Evolutionary conservation across 2,797 vertebrate genomes (phyloP), one percentile per base, ranked within the genome.

Genomic region (Chrysocyon brachyurus): DNA sequence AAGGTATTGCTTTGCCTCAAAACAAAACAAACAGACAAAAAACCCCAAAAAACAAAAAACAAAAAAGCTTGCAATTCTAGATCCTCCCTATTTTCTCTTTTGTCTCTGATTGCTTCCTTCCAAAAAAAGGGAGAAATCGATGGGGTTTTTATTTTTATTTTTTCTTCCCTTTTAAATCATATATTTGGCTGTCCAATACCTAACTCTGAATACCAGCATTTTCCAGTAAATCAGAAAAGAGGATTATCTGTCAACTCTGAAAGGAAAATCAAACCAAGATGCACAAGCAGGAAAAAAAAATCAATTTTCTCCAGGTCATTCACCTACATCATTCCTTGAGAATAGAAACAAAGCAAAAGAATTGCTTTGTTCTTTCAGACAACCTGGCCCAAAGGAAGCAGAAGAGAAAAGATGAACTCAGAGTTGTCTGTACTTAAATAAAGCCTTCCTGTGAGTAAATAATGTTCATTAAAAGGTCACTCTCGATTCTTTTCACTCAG

Each of bases 181-280:
- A 83, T 57, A 93, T 96, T 95, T 85, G 61, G 22, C 82, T 84
- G n/a, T 95, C 75, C 12, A 89, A 49, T 52, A 88, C 31, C 79
- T 89, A 94, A 84, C 36, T 79, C 70, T 87, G 63, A 97, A 94
- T 94, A 49, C 68, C 46, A 96, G 61, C 89, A 87, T 97, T 96
- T 97, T 96, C 46, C 54, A 96, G 68, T 93, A 94, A 97, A 96
- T 97, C 92, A 97, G 68, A 97, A 94, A 96, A 75, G 77, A 97
- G 36, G 88, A 87, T 94, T 78, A 91, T 96, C 85, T 91, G 82
- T 96, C 78, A 94, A 61, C 75, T 92, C 64, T 26, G 21, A 97
- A 91, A 94, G 79, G 56, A 91, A 95, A 97, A 98, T 91, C 92
- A 97, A 83, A 95, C 70, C 83, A 96, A 93, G 84, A 96, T 94